phyloP scores from a whole-genome alignment of 2,888 invertebrate species.

The Pyrgus malvae region DNA sequence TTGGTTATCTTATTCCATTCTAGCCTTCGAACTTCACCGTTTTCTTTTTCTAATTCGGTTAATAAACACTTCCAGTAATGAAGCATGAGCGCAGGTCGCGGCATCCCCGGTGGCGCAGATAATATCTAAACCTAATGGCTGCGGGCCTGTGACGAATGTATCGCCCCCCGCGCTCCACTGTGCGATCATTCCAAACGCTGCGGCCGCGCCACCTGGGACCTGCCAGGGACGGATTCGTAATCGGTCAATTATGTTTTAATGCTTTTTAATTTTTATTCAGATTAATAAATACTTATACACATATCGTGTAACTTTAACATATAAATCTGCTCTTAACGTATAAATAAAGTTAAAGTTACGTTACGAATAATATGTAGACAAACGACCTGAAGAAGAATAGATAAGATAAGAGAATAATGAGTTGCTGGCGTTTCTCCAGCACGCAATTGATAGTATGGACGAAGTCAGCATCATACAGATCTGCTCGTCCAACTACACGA shows the following conservation, averaged over 20 bases:
- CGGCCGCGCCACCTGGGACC: constrained; percentile 82
- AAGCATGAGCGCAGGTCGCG: constrained; percentile 76
- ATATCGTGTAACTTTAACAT: not conserved
- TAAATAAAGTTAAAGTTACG: too few relatives aligned
- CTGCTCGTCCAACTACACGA: too few relatives aligned
- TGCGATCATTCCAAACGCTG: constrained; percentile 83
- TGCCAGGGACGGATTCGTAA: constrained; percentile 63
- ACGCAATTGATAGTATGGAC: too few relatives aligned
- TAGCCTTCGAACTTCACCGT: not conserved
- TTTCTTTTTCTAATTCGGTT: constrained; percentile 33
- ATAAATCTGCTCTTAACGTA: not conserved
- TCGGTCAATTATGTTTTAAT: not conserved
- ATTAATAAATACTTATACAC: not conserved
- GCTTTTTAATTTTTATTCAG: not conserved
- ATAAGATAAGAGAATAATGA: too few relatives aligned
- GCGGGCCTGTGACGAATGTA: constrained; percentile 82
- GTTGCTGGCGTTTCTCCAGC: too few relatives aligned
- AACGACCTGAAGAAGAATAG: too few relatives aligned
- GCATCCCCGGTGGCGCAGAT: constrained; percentile 75
- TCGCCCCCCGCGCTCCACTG: constrained; percentile 73
- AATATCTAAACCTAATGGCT: constrained; percentile 83
- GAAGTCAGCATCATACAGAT: too few relatives aligned
- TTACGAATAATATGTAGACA: too few relatives aligned
- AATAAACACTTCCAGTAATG: constrained; percentile 78
- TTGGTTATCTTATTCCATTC: too few relatives aligned